Percentiles rank a stretch among this genome's conserved stretches.
phyloP scores from a whole-genome alignment of 2,888 invertebrate species.

The Lottia gigantea region DNA sequence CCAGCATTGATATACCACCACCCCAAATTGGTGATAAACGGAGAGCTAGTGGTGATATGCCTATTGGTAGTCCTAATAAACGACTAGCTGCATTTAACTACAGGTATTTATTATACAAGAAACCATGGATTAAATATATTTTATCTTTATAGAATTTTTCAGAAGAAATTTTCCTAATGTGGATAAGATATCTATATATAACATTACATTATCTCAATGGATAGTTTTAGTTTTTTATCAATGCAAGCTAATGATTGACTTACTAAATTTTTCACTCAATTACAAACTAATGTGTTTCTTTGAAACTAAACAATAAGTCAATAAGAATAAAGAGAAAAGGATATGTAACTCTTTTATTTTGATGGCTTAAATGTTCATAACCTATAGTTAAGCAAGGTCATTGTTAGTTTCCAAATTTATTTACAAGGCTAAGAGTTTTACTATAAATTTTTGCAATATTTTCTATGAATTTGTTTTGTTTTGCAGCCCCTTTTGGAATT shows the following conservation, averaged over 20 bases:
- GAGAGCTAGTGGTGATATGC: slow-evolving; percentile 81
- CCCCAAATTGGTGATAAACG: slow-evolving; percentile 74
- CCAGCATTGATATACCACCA: slow-evolving; percentile 55
- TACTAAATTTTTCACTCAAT: no score
- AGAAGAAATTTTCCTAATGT: no score
- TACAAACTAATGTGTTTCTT: no score
- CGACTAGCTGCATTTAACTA: slow-evolving; percentile 79
- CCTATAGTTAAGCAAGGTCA: no score
- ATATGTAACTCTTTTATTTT: no score
- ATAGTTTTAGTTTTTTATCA: no score
- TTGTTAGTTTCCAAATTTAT: neutral
- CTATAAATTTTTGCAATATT: neutral
- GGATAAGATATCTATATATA: no score
- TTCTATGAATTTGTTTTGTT: neutral
- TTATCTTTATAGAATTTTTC: neutral
- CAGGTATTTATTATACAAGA: slow-evolving; percentile 70
- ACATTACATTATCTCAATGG: no score
- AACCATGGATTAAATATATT: neutral
- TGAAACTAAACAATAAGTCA: no score
- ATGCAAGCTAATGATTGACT: no score
- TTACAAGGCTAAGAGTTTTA: neutral
- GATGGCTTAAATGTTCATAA: no score
- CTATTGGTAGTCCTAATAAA: slow-evolving; percentile 77
- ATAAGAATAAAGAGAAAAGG: no score
- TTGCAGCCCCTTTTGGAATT: slow-evolving; percentile 79